Conservation (phyloP, 1,140 invertebrate genomes). For the Leucophenga varia region DNA sequence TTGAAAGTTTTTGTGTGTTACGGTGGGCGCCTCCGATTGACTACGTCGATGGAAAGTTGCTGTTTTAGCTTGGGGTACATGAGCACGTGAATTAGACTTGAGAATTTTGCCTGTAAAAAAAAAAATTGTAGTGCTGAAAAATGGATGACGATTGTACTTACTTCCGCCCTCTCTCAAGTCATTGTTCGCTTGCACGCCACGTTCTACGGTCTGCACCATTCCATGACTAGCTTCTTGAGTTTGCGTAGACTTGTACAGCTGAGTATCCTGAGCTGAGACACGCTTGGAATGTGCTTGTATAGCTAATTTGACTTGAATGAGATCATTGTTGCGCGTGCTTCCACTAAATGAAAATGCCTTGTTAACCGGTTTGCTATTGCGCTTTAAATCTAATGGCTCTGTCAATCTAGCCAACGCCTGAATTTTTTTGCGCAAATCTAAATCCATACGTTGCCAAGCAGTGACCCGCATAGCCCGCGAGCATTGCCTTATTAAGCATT, state of each 20-base stretch:
- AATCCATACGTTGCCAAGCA: slow-evolving; percentile 67
- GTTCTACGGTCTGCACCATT: slow-evolving; percentile 40
- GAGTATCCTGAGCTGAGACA: slow-evolving; percentile 41
- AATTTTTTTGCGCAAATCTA: slow-evolving; percentile 62
- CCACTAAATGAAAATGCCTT: slow-evolving; percentile 49
- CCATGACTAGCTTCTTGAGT: slow-evolving; percentile 27
- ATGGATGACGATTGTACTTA: slow-evolving; percentile 6
- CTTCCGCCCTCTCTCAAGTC: slow-evolving; percentile 35
- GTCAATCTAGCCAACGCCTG: slow-evolving; percentile 63
- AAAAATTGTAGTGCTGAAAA: background rate
- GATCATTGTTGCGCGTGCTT: slow-evolving; percentile 58
- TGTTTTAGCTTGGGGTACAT: slow-evolving; percentile 5
- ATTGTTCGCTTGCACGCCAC: slow-evolving; percentile 46
- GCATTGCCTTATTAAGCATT: slow-evolving; percentile 65
- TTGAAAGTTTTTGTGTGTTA: slow-evolving; percentile 21
- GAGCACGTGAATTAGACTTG: slow-evolving; percentile 41
- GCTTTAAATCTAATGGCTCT: slow-evolving; percentile 43
- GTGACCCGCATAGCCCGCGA: slow-evolving; percentile 64
- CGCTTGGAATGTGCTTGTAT: slow-evolving; percentile 60
- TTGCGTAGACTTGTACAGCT: slow-evolving; percentile 46
- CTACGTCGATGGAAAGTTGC: slow-evolving; percentile 35
- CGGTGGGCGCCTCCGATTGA: slow-evolving; percentile 43
- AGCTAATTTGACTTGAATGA: slow-evolving; percentile 63
- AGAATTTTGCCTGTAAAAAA: slow-evolving; percentile 25
- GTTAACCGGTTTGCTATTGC: slow-evolving; percentile 34